Evolutionary conservation across 2,797 vertebrate genomes (phyloP), one percentile per base, ranked within the genome.

Genomic region (Valencia hispanica): DNA sequence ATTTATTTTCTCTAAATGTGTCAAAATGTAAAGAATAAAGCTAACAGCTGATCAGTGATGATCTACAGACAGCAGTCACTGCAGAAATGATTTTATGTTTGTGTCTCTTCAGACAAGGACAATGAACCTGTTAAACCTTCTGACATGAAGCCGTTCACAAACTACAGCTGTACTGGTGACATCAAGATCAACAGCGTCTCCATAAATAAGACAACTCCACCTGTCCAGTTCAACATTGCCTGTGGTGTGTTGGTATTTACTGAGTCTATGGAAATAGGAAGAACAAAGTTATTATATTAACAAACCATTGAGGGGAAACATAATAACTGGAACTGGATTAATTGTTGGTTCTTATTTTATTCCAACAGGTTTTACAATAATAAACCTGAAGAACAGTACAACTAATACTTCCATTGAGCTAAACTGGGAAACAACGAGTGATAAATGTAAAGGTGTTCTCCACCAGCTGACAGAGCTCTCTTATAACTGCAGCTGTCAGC

Each of bases 331-430:
- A 53, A 2, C 10, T 45, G 17, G 68, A 27, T 25, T 32, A 6
- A 61, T 27, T 48, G 22, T 25, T 68, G 65, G 70, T 65, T 39
- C 79, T 9, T 79, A 1, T 43, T 86, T 27, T 90, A 18, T 87
- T 80, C 45, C 71, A 71, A 81, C 86, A 93, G 91, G 71, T 79
- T 2, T 89, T 27, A 0, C 0, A 27, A 18, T 68, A 22, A 4
- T 0, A 0, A 0, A 0, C 0, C 4, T 0, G 0, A 0, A 0
- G 0, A 0, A 0, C 4, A 2, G 12, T 0, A 0, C 0, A 1
- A 68, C 10, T 14, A 0, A 48, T 1, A 82, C 0, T 0, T 85
- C 87, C 36, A 65, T 85, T 30, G 0, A 0, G 0, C 10, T 91
- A 5, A n/a, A 0, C 0, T 92, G 85, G 91, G 11, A 0, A 0